Conservation (phyloP, 1,140 invertebrate species). For the Yoshiicerus persimilis region DNA sequence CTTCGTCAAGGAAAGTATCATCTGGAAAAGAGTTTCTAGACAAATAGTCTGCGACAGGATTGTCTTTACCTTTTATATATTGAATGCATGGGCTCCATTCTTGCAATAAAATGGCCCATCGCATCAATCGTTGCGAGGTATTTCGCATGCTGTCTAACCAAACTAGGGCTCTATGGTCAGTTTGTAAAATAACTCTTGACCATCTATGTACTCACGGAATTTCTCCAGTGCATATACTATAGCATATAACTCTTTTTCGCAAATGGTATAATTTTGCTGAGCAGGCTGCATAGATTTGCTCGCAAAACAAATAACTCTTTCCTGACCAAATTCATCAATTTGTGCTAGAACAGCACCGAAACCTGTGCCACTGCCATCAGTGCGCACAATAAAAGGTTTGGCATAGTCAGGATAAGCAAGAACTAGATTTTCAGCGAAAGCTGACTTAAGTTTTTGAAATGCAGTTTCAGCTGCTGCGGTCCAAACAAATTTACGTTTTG, state of each 20-base stretch:
- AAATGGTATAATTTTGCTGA: conserved; percentile 56
- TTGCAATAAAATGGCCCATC: conserved; percentile 29
- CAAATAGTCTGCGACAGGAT: conserved; percentile 27
- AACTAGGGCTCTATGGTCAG: neutral
- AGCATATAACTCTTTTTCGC: conserved; percentile 56
- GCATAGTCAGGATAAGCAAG: conserved; percentile 49
- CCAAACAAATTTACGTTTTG: conserved; percentile 29
- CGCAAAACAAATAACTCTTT: conserved; percentile 45
- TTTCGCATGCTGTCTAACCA: conserved; percentile 21
- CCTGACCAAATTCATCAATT: conserved; percentile 49
- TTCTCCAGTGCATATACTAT: conserved; percentile 56
- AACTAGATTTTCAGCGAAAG: neutral
- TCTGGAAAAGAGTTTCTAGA: neutral
- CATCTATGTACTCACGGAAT: conserved; percentile 49
- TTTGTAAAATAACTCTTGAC: neutral
- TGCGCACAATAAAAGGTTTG: conserved; percentile 53
- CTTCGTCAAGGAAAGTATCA: neutral
- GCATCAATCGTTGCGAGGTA: neutral
- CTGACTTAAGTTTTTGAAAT: conserved; percentile 27
- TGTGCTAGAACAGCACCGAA: conserved; percentile 56
- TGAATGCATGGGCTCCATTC: conserved; percentile 10
- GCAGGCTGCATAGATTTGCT: conserved; percentile 50
- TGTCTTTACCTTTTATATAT: conserved; percentile 30
- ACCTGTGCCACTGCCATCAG: conserved; percentile 55
- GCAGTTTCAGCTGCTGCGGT: neutral